Percentiles rank a stretch among this genome's conserved stretches.
phyloP scores from a whole-genome alignment of 1,140 invertebrate genomes.

The Achatina immaculata region DNA sequence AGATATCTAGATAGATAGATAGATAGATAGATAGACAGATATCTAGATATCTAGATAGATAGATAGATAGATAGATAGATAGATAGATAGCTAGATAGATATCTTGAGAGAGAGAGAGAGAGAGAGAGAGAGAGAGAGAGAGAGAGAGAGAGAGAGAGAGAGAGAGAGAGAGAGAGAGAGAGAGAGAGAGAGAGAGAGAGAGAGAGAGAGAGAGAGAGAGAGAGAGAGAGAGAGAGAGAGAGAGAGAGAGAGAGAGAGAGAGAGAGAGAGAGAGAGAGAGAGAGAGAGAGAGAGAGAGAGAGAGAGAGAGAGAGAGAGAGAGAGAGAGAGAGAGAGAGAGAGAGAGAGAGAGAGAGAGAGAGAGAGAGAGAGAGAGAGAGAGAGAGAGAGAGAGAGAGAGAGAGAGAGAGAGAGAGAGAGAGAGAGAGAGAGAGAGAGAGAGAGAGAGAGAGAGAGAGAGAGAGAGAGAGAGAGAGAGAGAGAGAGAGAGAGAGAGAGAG shows the following conservation, averaged over 20 bases:
- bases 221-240: slow-evolving; percentile 10
- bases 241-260: not conserved
- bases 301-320: not conserved
- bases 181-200: slow-evolving; percentile 6
- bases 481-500: not conserved
- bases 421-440: not conserved
- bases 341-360: not conserved
- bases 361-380: not conserved
- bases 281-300: too few relatives aligned
- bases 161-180: slow-evolving; percentile 18
- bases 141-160: not conserved
- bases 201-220: slow-evolving; percentile 3
- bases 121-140: not conserved
- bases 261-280: too few relatives aligned
- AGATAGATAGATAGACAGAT: too few relatives aligned
- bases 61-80: too few relatives aligned
- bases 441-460: not conserved
- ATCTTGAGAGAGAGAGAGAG: too few relatives aligned
- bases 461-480: not conserved
- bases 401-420: not conserved
- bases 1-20: too few relatives aligned
- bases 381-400: not conserved
- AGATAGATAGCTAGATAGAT: too few relatives aligned
- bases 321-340: not conserved
- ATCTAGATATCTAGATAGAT: too few relatives aligned